Evolutionary conservation across 2,888 invertebrate genomes (phyloP), one percentile per base, ranked within the genome.

Genomic region (Xanthia icteritia): DNA sequence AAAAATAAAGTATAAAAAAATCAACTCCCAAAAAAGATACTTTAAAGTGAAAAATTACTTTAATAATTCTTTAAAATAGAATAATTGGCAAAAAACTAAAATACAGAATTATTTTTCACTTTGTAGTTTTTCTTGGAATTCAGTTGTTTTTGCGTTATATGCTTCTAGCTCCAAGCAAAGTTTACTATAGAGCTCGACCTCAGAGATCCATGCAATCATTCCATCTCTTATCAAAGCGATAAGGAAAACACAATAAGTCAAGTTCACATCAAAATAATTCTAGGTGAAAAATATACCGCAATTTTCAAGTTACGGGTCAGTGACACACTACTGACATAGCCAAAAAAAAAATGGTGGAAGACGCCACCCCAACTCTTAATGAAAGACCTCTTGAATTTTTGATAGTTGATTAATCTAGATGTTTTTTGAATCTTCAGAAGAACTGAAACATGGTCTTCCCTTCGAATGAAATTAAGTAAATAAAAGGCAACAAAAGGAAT

Each of bases 401-500:
- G 27, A 17, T 58, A 58, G 15, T 58, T 58, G 27, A 58, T 58
- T 58, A 27, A 17, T 58, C 17, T 58, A 58, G 17, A n/a, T 63
- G 61, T 51, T 51, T 72, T 6, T 72, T 67, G n/a, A 87, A 80
- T 69, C 69, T 42, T 73, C 27, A 58, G 58, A 27, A 58, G 27
- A 17, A 58, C 27, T 58, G 27, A 58, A 27, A 58, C 58, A 3
- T 58, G 58, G 58, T 58, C 58, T 3, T 58, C 8, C 17, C n/a
- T 27, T 58, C 15, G 27, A 2, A 58, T 27, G 58, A 58, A 27
- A 3, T 27, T 58, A 15, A 27, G 27, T 58, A 58, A 27, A 58
- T 27, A 58, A 58, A 58, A 27, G 3, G 8, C 27, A 27, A 58
- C 0, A 58, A 58, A 58, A 27, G 58, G 58, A 27, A 58, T 27